A percentile compares a stretch with the other conserved stretches of the same genome.
Evolutionary conservation across 2,888 invertebrate genomes (phyloP).

Genomic region (Cheilosia impressa): DNA sequence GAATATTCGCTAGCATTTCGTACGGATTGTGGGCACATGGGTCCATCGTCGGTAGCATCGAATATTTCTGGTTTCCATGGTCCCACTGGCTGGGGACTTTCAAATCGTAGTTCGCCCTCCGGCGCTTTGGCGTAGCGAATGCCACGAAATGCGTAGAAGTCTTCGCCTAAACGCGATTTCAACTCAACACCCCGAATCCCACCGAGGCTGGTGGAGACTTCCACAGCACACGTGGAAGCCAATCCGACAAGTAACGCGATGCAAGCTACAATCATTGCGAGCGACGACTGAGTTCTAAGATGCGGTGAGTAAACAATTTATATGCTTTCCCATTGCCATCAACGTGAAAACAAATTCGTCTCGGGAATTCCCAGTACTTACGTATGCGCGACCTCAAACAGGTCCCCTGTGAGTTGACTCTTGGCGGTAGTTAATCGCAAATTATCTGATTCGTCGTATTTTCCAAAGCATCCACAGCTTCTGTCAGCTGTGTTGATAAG

Average conservation of each 20-base stretch:
- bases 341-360: background rate
- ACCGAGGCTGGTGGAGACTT: conserved; percentile 79
- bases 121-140: conserved; percentile 81
- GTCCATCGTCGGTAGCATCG: conserved; percentile 85
- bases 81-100: conserved; percentile 83
- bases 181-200: conserved; percentile 78
- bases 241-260: conserved; percentile 1
- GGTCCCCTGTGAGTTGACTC: too few species aligned
- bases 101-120: conserved; percentile 80
- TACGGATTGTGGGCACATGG: conserved; percentile 85
- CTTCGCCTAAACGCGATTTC: conserved; percentile 77
- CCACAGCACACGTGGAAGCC: conserved; percentile 50
- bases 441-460: too few species aligned
- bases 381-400: background rate
- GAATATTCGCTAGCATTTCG: conserved; percentile 79
- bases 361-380: conserved; percentile 2
- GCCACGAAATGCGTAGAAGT: conserved; percentile 81
- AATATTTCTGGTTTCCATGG: conserved; percentile 83
- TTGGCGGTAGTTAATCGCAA: too few species aligned
- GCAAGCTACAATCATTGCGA: conserved; percentile 21
- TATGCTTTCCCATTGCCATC: background rate
- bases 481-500: too few species aligned
- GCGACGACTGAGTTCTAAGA: background rate
- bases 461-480: too few species aligned
- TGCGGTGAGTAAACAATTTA: conserved; percentile 23